These are phyloP conservation scores for Brachionus manjavacas DNA, from an alignment of 1,140 invertebrate genomes.

Conservation along the genomic window DNA sequence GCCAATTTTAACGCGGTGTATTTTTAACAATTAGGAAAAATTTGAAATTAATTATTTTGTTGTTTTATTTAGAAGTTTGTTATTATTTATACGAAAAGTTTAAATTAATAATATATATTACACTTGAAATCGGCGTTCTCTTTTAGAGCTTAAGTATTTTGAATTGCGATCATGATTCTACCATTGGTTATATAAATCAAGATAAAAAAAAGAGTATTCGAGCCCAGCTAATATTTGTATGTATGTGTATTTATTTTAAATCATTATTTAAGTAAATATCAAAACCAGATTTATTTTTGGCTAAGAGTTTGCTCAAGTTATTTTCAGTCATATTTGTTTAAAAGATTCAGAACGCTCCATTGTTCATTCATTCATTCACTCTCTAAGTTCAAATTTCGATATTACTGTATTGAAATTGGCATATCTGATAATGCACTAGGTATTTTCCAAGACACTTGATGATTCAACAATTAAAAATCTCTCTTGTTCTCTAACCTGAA, in stretches of 20 bases:
- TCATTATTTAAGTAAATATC: constrained; percentile 20
- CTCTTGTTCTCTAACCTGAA: background rate
- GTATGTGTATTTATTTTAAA: background rate
- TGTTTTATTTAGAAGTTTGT: constrained; percentile 3
- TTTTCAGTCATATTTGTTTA: constrained; percentile 3
- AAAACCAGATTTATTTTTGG: constrained; percentile 24
- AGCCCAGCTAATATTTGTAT: background rate
- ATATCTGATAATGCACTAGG: background rate
- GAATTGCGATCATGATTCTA: background rate
- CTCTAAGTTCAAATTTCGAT: background rate
- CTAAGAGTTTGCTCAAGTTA: constrained; percentile 21
- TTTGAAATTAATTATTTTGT: constrained; percentile 31
- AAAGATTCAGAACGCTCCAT: background rate
- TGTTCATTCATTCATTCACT: background rate
- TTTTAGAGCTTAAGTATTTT: background rate
- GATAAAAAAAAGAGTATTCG: background rate
- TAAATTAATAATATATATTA: background rate
- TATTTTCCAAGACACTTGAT: background rate
- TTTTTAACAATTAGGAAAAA: background rate
- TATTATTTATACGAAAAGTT: background rate
- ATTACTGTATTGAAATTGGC: constrained; percentile 4
- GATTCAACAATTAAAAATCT: background rate
- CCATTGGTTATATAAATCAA: constrained; percentile 34
- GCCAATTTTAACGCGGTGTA: background rate
- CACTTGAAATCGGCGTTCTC: constrained; percentile 3